Evolutionary conservation across 2,113 vertebrate species (phyloP).

Genomic region (Xiphophorus maculatus): DNA sequence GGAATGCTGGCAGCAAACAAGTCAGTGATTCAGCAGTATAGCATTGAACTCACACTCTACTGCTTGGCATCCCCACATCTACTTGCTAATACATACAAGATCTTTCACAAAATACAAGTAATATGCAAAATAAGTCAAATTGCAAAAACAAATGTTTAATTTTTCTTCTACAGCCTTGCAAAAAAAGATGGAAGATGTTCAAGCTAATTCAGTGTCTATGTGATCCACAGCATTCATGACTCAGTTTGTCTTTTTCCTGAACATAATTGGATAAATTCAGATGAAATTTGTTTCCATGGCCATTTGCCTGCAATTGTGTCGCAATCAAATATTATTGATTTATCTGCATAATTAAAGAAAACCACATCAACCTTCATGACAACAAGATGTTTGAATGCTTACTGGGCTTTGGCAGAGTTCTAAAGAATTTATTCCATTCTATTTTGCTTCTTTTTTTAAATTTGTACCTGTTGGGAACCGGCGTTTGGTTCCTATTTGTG

Average conservation of each 20-base stretch:
- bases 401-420: accelerated
- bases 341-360: slow-evolving; percentile 20
- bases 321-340: neutral
- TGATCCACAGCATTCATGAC: neutral
- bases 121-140: neutral
- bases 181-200: neutral
- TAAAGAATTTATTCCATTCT: neutral
- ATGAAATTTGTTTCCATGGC: neutral
- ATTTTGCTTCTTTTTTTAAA: too few species aligned
- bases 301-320: neutral
- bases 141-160: too few species aligned
- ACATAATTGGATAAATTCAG: slow-evolving; percentile 18
- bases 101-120: neutral
- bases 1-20: neutral
- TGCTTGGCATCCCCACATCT: too few species aligned
- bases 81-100: neutral
- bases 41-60: neutral
- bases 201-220: neutral
- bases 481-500: too few species aligned
- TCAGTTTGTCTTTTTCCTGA: slow-evolving; percentile 6
- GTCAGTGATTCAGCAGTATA: neutral
- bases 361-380: neutral
- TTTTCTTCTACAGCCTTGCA: neutral
- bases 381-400: neutral
- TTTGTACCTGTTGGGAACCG: too few species aligned